A percentile compares a stretch with the other conserved stretches of the same genome.
phyloP scores from a whole-genome alignment of 2,888 invertebrate species.

The Himalopsyche tibetana region DNA sequence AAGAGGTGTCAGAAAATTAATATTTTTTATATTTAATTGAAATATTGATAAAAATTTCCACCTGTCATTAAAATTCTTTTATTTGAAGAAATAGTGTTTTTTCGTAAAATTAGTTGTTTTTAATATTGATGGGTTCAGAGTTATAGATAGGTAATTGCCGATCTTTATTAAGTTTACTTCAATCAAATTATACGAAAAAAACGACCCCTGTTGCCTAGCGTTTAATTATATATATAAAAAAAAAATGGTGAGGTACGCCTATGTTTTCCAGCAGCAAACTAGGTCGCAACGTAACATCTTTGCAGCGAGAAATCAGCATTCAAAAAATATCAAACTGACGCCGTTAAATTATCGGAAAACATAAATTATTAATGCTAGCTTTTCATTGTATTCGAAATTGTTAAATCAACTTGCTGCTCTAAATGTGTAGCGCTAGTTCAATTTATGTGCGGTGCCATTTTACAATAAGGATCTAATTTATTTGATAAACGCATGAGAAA shows the following conservation, averaged over 20 bases:
- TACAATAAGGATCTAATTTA: constrained; percentile 11
- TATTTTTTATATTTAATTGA: too few relatives aligned
- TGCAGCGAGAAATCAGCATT: constrained; percentile 26
- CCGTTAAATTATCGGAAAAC: constrained; percentile 21
- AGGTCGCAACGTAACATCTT: constrained; percentile 24
- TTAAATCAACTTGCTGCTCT: constrained; percentile 1
- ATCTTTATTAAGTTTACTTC: too few relatives aligned
- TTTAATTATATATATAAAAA: too few relatives aligned
- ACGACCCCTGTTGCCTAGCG: too few relatives aligned
- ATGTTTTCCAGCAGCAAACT: background rate
- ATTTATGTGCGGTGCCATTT: constrained; percentile 28
- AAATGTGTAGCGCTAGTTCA: background rate
- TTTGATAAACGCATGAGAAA: constrained; percentile 17
- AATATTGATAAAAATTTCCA: too few relatives aligned
- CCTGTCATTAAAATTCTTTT: too few relatives aligned
- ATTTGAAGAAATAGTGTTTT: too few relatives aligned
- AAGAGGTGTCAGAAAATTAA: too few relatives aligned
- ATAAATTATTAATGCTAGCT: background rate
- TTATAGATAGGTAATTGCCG: too few relatives aligned
- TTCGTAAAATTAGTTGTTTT: too few relatives aligned
- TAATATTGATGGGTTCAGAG: too few relatives aligned
- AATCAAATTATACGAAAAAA: too few relatives aligned
- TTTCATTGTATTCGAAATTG: constrained; percentile 27
- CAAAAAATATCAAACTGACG: constrained; percentile 26
- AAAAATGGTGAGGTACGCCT: background rate